Evolutionary conservation across 2,888 invertebrate genomes (phyloP).

Genomic region (Xylota segnis): DNA sequence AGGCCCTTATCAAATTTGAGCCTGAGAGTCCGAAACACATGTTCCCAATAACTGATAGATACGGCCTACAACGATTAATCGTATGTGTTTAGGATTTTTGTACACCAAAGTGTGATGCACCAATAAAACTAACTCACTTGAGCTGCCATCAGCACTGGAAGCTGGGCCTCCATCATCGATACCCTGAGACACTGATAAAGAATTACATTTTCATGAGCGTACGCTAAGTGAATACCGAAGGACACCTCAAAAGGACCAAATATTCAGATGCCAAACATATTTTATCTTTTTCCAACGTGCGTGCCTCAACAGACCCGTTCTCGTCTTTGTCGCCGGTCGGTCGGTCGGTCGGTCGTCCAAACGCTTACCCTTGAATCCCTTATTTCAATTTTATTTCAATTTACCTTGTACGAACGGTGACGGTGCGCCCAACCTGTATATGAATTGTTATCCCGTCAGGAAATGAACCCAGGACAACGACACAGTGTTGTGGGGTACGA

Average conservation of each 20-base stretch:
- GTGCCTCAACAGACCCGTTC: conserved; percentile 23
- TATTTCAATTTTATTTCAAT: conserved; percentile 62
- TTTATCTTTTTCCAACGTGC: conserved; percentile 23
- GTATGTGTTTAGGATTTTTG: conserved; percentile 20
- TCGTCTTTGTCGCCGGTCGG: not conserved
- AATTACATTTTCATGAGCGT: conserved; percentile 55
- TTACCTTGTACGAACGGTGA: conserved; percentile 25
- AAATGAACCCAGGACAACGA: not conserved
- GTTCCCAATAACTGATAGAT: conserved; percentile 28
- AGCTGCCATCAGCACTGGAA: not conserved
- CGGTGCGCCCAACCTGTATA: conserved; percentile 29
- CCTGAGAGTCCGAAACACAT: conserved; percentile 14
- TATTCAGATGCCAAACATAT: conserved; percentile 50
- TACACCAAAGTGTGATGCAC: conserved; percentile 21
- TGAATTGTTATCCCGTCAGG: conserved; percentile 40
- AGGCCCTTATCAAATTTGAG: conserved; percentile 29
- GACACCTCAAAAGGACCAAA: conserved; percentile 32
- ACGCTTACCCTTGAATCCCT: conserved; percentile 38
- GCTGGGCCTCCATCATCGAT: not conserved
- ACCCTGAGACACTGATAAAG: conserved; percentile 3
- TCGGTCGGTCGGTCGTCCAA: no score
- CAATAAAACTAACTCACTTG: conserved; percentile 10
- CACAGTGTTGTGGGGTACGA: not conserved
- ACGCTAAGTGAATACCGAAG: conserved; percentile 33
- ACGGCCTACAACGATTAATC: conserved; percentile 21